A percentile compares a stretch with the other conserved stretches of the same genome.
Conservation (phyloP, 2,888 invertebrate species). For the Anodontia alba region DNA sequence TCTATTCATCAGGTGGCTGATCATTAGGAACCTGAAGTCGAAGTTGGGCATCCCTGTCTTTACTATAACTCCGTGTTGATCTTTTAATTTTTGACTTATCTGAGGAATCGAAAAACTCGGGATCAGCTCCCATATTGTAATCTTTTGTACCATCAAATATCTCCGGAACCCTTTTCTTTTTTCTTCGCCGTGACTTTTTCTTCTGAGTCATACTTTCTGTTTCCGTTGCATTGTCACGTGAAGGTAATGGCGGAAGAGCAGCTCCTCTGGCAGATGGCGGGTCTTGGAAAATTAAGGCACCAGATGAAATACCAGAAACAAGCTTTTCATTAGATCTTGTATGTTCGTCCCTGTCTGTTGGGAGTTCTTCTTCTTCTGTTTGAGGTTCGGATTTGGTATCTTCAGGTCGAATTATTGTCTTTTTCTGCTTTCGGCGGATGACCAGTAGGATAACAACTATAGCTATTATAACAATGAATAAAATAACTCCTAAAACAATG, state of each 20-base stretch:
- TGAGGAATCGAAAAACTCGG: constrained; percentile 65
- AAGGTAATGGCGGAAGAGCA: constrained; percentile 56
- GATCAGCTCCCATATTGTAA: constrained; percentile 69
- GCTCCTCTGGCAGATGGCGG: constrained; percentile 30
- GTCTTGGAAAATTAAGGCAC: constrained; percentile 28
- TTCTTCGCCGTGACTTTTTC: constrained; percentile 59
- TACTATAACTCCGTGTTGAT: constrained; percentile 64
- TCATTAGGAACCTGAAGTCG: constrained; percentile 54
- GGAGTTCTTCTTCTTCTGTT: constrained; percentile 62
- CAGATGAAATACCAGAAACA: constrained; percentile 40
- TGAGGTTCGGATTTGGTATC: constrained; percentile 56
- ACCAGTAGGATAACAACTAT: constrained; percentile 40
- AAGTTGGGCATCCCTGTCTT: constrained; percentile 59
- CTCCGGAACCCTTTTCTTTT: constrained; percentile 66
- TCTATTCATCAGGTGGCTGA: constrained; percentile 12
- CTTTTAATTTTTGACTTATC: constrained; percentile 70
- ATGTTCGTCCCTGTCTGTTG: constrained; percentile 40
- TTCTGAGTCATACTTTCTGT: constrained; percentile 51
- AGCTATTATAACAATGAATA: constrained; percentile 41
- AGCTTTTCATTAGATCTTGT: constrained; percentile 35
- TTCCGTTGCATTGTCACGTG: constrained; percentile 59
- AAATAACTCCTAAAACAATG: constrained; percentile 50
- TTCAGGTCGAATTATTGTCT: constrained; percentile 38
- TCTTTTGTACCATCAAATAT: constrained; percentile 73
- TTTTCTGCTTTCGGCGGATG: constrained; percentile 37